Base-by-base conservation (phyloP, 2,113 vertebrate species). In the Polyodon spathula region DNA sequence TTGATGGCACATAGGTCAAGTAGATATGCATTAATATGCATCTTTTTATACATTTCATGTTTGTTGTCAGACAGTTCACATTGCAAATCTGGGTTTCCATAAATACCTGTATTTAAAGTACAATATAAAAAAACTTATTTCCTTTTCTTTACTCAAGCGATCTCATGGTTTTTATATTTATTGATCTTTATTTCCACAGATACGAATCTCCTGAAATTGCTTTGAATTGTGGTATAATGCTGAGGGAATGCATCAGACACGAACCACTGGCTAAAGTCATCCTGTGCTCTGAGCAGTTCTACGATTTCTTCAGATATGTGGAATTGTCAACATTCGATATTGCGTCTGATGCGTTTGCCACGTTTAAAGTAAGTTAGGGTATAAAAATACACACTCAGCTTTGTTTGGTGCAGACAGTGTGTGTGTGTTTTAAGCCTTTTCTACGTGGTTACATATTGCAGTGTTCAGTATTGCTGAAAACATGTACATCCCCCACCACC, bases 311-410 rank as follows among this genome's bases (percentile, higher is more conserved):
- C 86, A 84, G 89, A 89, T 91, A 91, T 0, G 89, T 91, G 44
- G 89, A 91, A 68, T 89, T 91, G 88, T 91, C 89, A 57, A 91
- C 89, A 4, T 91, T 91, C 76, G 89, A 91, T 69, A 91, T 91
- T 11, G 89, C 89, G 69, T 91, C 89, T 0, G 89, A 91, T 74
- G 89, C 89, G 0, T 91, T 91, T 76, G 89, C 89, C 63, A 91
- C 89, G 0, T 91, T 91, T 73, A 91, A 91, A 86, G 89, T 90
- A 86, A 80, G 6, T 41, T 37, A n/a, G n/a, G n/a, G n/a, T n/a
- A n/a, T n/a, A 11, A 14, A 2, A n/a, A 52, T 53, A 4, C 37
- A 2, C n/a, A 4, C 8, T 46, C 37, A 4, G n/a, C 15, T 40
- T 43, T 37, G 46, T 12, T 50, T 50, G 1, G 11, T 10, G n/a